phyloP scores from a whole-genome alignment of 2,888 invertebrate species.

The Limnephilus marmoratus region DNA sequence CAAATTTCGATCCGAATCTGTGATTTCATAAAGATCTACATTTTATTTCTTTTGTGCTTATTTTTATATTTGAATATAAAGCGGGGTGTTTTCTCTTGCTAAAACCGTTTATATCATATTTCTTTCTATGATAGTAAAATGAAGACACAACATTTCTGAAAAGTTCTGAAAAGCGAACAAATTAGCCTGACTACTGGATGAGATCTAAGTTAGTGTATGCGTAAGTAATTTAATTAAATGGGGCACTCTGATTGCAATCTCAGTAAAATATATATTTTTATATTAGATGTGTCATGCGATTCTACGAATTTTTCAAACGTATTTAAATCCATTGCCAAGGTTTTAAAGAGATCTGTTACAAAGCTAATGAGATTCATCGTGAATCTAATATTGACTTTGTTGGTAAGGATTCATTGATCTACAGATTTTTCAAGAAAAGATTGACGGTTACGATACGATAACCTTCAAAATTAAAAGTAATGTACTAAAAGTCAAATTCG shows the following conservation, averaged over 20 bases:
- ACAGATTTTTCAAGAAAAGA: not conserved
- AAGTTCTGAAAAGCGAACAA: too few relatives aligned
- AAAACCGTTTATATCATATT: too few relatives aligned
- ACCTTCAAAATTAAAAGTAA: not conserved
- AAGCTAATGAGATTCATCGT: not conserved
- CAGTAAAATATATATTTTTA: not conserved
- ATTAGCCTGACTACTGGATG: not conserved
- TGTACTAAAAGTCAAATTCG: not conserved
- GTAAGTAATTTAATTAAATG: not conserved
- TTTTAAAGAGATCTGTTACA: not conserved
- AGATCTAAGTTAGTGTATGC: not conserved
- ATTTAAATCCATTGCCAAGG: not conserved
- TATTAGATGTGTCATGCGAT: not conserved
- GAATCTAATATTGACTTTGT: not conserved
- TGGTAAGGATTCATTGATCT: not conserved
- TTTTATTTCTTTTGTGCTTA: too few relatives aligned
- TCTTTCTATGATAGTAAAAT: too few relatives aligned
- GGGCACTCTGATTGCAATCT: not conserved
- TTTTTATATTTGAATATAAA: too few relatives aligned
- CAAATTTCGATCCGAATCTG: too few relatives aligned
- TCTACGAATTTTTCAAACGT: not conserved
- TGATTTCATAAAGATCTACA: too few relatives aligned
- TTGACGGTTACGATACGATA: not conserved
- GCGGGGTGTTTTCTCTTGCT: too few relatives aligned
- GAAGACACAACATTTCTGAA: too few relatives aligned